Conservation (phyloP, 1,140 invertebrate species). For the Charaxes varanes region DNA sequence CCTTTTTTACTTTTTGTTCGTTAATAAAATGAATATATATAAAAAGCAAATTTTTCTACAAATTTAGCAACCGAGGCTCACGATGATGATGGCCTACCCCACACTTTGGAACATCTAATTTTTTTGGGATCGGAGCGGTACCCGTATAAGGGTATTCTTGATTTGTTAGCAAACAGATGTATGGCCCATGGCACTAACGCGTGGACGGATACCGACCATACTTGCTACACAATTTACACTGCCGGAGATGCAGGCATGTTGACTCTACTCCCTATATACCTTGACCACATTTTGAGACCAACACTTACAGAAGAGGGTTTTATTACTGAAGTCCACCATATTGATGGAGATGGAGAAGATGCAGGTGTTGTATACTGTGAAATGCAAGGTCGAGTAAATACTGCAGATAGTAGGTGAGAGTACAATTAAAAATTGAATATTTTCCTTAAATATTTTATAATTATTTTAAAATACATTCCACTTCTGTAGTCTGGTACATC, state of each 20-base stretch:
- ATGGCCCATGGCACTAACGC: slow-evolving; percentile 94
- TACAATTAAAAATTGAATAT: too few species aligned
- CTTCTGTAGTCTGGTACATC: too few species aligned
- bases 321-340: slow-evolving; percentile 93
- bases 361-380: slow-evolving; percentile 95
- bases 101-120: slow-evolving; percentile 94
- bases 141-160: slow-evolving; percentile 92
- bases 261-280: slow-evolving; percentile 90
- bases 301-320: slow-evolving; percentile 87
- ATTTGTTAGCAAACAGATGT: slow-evolving; percentile 91
- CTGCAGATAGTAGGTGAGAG: slow-evolving; percentile 78
- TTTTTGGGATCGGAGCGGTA: slow-evolving; percentile 93
- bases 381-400: slow-evolving; percentile 91
- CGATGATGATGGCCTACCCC: slow-evolving; percentile 94
- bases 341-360: slow-evolving; percentile 90
- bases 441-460: too few species aligned
- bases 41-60: background rate
- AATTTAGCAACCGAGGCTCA: slow-evolving; percentile 89
- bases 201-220: slow-evolving; percentile 89
- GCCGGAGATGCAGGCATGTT: slow-evolving; percentile 91
- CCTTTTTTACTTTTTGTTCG: too few species aligned
- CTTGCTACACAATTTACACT: slow-evolving; percentile 91
- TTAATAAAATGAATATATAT: too few species aligned
- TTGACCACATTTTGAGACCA: slow-evolving; percentile 93
- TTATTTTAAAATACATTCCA: too few species aligned